Percentiles rank a stretch among this genome's conserved stretches.
Conservation (phyloP, 2,888 invertebrate species). For the Fissipunctia ypsillon region DNA sequence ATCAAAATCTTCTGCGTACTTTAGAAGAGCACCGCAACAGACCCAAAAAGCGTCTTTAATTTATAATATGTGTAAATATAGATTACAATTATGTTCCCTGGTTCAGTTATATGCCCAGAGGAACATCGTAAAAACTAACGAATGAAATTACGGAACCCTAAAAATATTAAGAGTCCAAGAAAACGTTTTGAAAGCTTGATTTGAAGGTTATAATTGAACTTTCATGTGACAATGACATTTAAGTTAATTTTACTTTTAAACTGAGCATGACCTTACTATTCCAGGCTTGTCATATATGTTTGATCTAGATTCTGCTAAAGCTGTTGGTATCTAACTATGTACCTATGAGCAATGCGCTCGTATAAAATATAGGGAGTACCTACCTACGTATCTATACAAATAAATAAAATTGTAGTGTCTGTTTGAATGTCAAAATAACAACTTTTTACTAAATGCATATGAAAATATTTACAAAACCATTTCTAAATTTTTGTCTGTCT, state of each 20-base stretch:
- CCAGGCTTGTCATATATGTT: background rate
- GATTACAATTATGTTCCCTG: background rate
- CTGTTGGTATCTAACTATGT: background rate
- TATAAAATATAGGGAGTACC: background rate
- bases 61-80: background rate
- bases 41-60: background rate
- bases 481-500: no score
- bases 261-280: background rate
- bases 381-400: background rate
- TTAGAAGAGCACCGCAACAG: no score
- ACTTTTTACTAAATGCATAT: no score
- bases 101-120: background rate
- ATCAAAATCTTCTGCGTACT: no score
- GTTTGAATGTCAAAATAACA: no score
- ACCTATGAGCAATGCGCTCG: background rate
- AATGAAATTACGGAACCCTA: background rate
- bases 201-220: background rate
- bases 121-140: background rate
- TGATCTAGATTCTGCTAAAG: background rate
- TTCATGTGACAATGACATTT: conserved; percentile 23
- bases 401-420: no score
- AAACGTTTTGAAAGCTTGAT: background rate
- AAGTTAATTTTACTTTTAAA: background rate
- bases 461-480: no score
- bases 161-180: background rate